Percentiles rank a stretch among this genome's conserved stretches.
phyloP scores from a whole-genome alignment of 2,113 vertebrate species.

The Platysternon megacephalum region DNA sequence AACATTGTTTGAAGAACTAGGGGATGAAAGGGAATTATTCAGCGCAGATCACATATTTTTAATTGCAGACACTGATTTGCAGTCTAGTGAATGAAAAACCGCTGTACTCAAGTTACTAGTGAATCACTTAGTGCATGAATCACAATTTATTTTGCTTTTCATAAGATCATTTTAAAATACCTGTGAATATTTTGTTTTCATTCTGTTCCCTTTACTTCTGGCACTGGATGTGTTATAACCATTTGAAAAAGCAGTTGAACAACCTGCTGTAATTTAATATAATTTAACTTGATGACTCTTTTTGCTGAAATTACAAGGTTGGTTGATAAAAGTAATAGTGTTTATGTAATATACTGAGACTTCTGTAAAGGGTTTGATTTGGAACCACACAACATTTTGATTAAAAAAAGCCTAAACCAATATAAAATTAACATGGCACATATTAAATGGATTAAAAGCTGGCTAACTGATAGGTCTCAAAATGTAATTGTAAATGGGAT shows the following conservation, averaged over 20 bases:
- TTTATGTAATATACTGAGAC: background rate
- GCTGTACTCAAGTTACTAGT: background rate
- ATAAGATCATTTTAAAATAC: background rate
- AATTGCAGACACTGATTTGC: conserved; percentile 9
- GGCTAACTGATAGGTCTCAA: too few species aligned
- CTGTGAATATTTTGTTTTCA: background rate
- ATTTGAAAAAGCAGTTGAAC: background rate
- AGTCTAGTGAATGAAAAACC: background rate
- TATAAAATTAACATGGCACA: too few species aligned
- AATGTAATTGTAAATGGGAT: too few species aligned
- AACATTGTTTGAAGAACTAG: background rate
- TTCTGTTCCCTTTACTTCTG: background rate
- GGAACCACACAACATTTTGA: too few species aligned
- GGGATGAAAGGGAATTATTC: background rate
- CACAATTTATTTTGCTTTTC: background rate
- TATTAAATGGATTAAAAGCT: too few species aligned
- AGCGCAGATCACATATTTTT: background rate
- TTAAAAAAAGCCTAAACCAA: too few species aligned
- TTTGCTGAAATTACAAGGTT: background rate
- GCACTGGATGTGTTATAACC: background rate
- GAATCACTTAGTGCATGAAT: background rate
- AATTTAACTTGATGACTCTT: background rate
- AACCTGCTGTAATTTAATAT: background rate
- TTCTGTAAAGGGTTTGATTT: background rate
- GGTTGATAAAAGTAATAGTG: background rate